phyloP scores from a whole-genome alignment of 2,888 invertebrate species.

The Encarsia formosa region DNA sequence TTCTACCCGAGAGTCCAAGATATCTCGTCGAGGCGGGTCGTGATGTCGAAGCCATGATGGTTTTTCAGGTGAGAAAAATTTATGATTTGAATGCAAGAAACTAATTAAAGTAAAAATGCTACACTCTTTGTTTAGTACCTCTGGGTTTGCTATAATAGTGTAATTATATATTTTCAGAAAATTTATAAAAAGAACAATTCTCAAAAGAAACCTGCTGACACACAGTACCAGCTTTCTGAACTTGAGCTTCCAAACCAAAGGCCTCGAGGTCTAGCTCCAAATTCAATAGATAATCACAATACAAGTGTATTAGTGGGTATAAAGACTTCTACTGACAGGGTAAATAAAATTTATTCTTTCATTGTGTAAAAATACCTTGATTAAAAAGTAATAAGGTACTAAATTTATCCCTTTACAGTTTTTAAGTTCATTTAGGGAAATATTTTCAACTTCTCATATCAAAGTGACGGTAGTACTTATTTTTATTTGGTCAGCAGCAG shows the following conservation, averaged over 20 bases:
- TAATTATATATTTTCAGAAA: conserved; percentile 49
- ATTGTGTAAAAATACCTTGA: conserved; percentile 51
- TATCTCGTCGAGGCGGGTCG: conserved; percentile 70
- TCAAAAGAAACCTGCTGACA: conserved; percentile 47
- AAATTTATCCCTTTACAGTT: conserved; percentile 54
- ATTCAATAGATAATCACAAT: conserved; percentile 51
- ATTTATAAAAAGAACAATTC: conserved; percentile 58
- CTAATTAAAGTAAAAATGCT: no score
- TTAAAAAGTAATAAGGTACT: conserved; percentile 59
- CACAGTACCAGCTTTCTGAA: conserved; percentile 63
- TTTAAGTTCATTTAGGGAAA: conserved; percentile 65
- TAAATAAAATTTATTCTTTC: conserved; percentile 55
- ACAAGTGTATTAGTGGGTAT: conserved; percentile 55
- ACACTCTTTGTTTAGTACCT: no score
- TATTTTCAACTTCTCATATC: conserved; percentile 63
- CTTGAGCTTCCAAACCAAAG: conserved; percentile 67
- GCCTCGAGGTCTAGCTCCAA: conserved; percentile 48
- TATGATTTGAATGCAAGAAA: neutral
- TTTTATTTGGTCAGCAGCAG: conserved; percentile 57
- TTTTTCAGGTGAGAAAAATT: conserved; percentile 60
- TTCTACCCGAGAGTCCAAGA: conserved; percentile 72
- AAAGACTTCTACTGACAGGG: conserved; percentile 52
- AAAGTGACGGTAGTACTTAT: conserved; percentile 62
- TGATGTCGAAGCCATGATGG: conserved; percentile 73
- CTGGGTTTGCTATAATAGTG: no score